Evolutionary conservation across 2,797 vertebrate species (phyloP), one percentile per base, ranked within the genome.

Genomic region (Sarcoramphus papa): DNA sequence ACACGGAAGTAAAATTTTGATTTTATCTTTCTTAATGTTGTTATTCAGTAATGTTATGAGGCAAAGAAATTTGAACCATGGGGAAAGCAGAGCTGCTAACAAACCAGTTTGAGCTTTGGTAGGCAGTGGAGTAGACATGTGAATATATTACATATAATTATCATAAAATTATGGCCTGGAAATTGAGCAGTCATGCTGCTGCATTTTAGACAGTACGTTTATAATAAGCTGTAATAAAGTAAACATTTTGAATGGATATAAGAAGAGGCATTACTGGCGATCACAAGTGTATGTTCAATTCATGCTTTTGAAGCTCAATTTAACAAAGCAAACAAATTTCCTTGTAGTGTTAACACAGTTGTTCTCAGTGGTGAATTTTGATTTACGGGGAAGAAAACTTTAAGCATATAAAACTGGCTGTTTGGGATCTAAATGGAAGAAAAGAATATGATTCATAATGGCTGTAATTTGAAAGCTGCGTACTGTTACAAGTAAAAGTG

Each of bases 111-210:
- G 89, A 80, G 93, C 95, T 97, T 97, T 98, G 97, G 98, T 95
- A 97, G 87, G 83, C 93, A 78, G 86, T 81, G 92, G 76, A 94
- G 72, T 94, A 98, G 97, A 93, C 90, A 94, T 87, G 90, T 96
- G 98, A 98, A 98, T 98, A 97, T 92, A 97, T 98, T 98, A 96
- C 97, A 89, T 96, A 88, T 90, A 91, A 98, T 98, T 98, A 98
- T 95, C 98, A 97, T 98, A 97, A 98, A 98, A 98, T 98, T 98
- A 97, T 91, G 96, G 96, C 65, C 86, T 98, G 93, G 94, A 98
- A 98, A 97, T 96, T 96, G 97, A 98, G 84, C 95, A 98, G 96
- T 95, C 97, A 96, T 96, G 97, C 95, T 97, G 92, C 94, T 97
- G 97, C 97, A 97, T 98, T 98, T 97, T 93, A 98, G 97, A 93